Percentiles rank a stretch among this genome's conserved stretches.
Conservation (phyloP, 2,113 vertebrate species). For the Macquaria ambigua region DNA sequence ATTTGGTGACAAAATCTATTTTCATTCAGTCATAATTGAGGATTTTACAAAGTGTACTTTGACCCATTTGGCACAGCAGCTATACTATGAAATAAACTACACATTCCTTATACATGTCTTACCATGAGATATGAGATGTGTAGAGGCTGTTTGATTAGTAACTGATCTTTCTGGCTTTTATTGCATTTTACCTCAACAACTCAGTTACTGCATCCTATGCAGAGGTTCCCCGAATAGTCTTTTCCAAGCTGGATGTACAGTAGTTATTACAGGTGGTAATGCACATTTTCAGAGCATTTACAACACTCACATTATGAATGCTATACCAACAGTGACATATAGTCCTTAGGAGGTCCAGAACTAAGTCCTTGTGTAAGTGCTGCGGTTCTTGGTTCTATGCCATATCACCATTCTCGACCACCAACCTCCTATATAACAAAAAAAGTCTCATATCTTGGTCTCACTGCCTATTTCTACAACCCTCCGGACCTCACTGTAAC, state of each 20-base stretch:
- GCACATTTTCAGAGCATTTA: not conserved
- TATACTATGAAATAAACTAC: too few species aligned
- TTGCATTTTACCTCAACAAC: not conserved
- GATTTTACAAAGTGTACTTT: not conserved
- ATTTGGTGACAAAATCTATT: not conserved
- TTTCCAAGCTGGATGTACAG: not conserved
- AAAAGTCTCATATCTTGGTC: not conserved
- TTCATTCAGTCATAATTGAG: not conserved
- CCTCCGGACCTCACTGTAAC: slow-evolving; percentile 1
- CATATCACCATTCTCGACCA: not conserved
- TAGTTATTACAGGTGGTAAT: not conserved
- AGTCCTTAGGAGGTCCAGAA: not conserved
- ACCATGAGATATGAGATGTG: not conserved
- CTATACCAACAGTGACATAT: not conserved
- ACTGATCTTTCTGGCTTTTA: too few species aligned
- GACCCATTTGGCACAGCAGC: not conserved
- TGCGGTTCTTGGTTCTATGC: not conserved
- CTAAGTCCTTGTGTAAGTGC: not conserved
- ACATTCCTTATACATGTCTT: too few species aligned
- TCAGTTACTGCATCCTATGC: not conserved
- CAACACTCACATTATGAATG: not conserved
- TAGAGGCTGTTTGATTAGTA: not conserved
- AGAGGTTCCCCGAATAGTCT: not conserved
- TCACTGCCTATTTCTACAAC: slow-evolving; percentile 2
- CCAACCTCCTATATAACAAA: not conserved